Evolutionary conservation across 2,797 vertebrate genomes (phyloP).

Genomic region (Trematomus bernacchii): DNA sequence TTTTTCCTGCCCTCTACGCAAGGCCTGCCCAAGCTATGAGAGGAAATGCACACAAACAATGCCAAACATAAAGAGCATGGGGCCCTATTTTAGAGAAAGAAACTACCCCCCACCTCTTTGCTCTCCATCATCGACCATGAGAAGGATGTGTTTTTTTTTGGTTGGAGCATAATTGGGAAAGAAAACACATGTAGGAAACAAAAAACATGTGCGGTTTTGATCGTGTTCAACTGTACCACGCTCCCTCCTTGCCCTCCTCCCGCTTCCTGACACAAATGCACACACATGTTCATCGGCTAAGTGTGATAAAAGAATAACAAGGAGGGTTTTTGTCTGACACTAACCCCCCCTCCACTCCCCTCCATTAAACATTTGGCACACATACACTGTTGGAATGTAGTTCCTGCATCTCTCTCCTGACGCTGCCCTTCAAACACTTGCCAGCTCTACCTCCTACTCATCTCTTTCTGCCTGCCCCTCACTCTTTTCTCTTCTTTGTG

Average conservation of each 20-base stretch:
- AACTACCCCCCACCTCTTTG: slow-evolving; percentile 17
- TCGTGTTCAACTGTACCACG: slow-evolving; percentile 47
- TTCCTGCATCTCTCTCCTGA: slow-evolving; percentile 48
- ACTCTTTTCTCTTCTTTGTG: slow-evolving; percentile 11
- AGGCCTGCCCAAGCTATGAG: slow-evolving; percentile 52
- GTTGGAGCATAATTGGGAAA: slow-evolving; percentile 70
- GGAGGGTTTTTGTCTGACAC: slow-evolving; percentile 25
- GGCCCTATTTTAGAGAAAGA: slow-evolving; percentile 43
- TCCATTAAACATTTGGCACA: slow-evolving; percentile 53
- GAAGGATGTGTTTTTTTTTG: slow-evolving; percentile 40
- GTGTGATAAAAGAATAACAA: slow-evolving; percentile 63
- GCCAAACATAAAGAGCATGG: slow-evolving; percentile 68
- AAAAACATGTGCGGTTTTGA: slow-evolving; percentile 74
- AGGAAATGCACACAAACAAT: slow-evolving; percentile 80
- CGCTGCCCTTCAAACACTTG: slow-evolving; percentile 54
- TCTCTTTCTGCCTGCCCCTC: slow-evolving; percentile 3
- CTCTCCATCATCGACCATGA: slow-evolving; percentile 40
- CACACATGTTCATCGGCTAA: slow-evolving; percentile 59
- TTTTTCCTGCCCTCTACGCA: slow-evolving; percentile 61
- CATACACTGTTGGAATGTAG: slow-evolving; percentile 50
- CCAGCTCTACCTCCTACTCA: slow-evolving; percentile 24
- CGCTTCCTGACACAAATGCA: slow-evolving; percentile 62
- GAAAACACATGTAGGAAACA: slow-evolving; percentile 78
- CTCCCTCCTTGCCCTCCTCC: slow-evolving; percentile 47
- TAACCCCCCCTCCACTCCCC: neutral